A percentile compares a stretch with the other conserved stretches of the same genome.
These are phyloP conservation scores for Hylyphantes graminicola DNA, from an alignment of 1,140 invertebrate genomes.

Conservation along the genomic window DNA sequence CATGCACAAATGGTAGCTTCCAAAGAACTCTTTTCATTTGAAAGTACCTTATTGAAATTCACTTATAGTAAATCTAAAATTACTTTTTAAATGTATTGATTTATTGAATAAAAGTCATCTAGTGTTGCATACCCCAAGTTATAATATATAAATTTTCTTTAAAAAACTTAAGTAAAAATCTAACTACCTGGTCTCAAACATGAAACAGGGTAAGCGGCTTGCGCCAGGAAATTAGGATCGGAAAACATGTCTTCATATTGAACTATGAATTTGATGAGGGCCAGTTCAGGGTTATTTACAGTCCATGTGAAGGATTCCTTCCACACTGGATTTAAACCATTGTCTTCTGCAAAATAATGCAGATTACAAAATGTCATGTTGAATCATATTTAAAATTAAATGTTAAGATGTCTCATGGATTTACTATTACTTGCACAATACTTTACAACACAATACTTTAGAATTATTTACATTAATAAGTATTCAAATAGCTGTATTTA, in stretches of 20 bases:
- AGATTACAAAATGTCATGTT: no score
- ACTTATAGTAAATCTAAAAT: neutral
- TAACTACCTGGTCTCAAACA: slow-evolving; percentile 67
- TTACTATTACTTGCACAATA: no score
- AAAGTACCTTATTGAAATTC: neutral
- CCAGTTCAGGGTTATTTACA: slow-evolving; percentile 88
- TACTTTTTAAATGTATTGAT: neutral
- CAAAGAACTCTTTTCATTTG: no score
- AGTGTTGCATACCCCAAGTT: neutral
- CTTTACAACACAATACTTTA: no score
- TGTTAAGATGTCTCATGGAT: no score
- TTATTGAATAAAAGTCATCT: no score
- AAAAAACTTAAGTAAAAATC: neutral
- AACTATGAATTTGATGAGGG: slow-evolving; percentile 90
- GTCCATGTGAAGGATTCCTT: slow-evolving; percentile 89
- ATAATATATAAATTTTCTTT: neutral
- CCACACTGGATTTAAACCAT: slow-evolving; percentile 98
- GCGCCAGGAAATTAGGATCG: slow-evolving; percentile 96
- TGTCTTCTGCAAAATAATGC: slow-evolving; percentile 79
- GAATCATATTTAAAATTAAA: no score
- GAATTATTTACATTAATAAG: no score
- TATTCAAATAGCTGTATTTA: no score
- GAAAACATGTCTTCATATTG: slow-evolving; percentile 99
- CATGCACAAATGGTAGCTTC: neutral
- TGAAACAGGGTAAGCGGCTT: slow-evolving; percentile 89